Evolutionary conservation across 2,888 invertebrate species (phyloP).

Genomic region (Perizoma affinitatum): DNA sequence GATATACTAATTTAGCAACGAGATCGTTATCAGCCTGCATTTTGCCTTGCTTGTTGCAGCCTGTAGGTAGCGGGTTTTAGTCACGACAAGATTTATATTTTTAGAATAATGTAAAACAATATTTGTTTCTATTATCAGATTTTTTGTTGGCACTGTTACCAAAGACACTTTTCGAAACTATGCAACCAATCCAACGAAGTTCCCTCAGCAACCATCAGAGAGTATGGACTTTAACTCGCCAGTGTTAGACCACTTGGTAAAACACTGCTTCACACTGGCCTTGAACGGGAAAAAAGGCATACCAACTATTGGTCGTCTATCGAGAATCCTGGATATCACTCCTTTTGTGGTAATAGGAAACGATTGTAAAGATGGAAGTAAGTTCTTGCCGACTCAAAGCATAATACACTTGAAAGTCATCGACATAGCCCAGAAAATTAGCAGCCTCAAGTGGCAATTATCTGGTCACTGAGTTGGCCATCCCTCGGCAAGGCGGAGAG

Average conservation of each 20-base stretch:
- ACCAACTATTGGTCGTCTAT: constrained; percentile 87
- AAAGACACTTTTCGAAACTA: constrained; percentile 84
- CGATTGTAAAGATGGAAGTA: constrained; percentile 13
- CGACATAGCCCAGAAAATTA: no score
- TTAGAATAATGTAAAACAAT: no score
- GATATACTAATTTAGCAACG: no score
- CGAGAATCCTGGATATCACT: constrained; percentile 90
- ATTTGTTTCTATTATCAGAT: constrained; percentile 35
- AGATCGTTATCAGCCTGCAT: no score
- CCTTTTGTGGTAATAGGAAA: constrained; percentile 87
- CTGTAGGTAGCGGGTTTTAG: no score
- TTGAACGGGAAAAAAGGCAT: constrained; percentile 53
- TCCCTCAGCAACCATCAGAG: constrained; percentile 72
- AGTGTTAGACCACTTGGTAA: constrained; percentile 85
- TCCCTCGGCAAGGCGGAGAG: no score
- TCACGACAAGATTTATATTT: no score
- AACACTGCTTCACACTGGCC: constrained; percentile 87
- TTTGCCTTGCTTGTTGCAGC: no score
- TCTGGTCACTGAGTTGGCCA: no score
- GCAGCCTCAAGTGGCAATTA: no score
- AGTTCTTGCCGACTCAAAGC: background rate
- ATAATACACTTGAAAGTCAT: no score
- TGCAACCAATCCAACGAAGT: constrained; percentile 71
- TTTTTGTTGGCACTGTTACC: constrained; percentile 49
- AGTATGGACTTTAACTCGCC: constrained; percentile 79